Conservation (phyloP, 2,888 invertebrate species). For the Smittia aterrima region DNA sequence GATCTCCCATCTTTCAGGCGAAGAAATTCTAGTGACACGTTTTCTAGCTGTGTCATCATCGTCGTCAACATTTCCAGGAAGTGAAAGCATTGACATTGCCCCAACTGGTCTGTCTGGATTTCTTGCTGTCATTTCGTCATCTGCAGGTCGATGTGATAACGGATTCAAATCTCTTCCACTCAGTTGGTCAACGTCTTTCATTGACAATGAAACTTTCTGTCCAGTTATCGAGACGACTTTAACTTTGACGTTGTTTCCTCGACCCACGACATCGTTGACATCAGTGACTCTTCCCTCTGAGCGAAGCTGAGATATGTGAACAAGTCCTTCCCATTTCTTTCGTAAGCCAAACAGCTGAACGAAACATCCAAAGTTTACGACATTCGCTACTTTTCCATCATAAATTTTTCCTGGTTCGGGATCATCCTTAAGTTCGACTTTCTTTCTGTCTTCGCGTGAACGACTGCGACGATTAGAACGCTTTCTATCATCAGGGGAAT, state of each 20-base stretch:
- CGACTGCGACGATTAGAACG: constrained; percentile 42
- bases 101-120: constrained; percentile 89
- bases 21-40: constrained; percentile 86
- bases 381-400: constrained; percentile 88
- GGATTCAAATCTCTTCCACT: constrained; percentile 95
- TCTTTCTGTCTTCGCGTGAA: constrained; percentile 42
- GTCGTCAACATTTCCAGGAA: constrained; percentile 63
- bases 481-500: constrained; percentile 45
- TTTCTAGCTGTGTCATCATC: constrained; percentile 80
- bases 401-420: constrained; percentile 85
- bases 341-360: constrained; percentile 90
- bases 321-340: constrained; percentile 90
- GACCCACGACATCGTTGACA: constrained; percentile 88
- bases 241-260: constrained; percentile 86
- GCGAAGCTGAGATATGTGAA: constrained; percentile 93
- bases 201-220: constrained; percentile 90
- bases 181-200: constrained; percentile 97
- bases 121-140: constrained; percentile 60
- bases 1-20: constrained; percentile 96
- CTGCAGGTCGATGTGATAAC: constrained; percentile 64
- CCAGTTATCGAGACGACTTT: constrained; percentile 92
- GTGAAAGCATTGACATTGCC: constrained; percentile 59
- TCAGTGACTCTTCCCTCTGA: constrained; percentile 91
- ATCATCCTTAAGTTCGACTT: constrained; percentile 58
- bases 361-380: constrained; percentile 98